Evolutionary conservation across 2,888 invertebrate genomes (phyloP).

Genomic region (Aphodius granarius): DNA sequence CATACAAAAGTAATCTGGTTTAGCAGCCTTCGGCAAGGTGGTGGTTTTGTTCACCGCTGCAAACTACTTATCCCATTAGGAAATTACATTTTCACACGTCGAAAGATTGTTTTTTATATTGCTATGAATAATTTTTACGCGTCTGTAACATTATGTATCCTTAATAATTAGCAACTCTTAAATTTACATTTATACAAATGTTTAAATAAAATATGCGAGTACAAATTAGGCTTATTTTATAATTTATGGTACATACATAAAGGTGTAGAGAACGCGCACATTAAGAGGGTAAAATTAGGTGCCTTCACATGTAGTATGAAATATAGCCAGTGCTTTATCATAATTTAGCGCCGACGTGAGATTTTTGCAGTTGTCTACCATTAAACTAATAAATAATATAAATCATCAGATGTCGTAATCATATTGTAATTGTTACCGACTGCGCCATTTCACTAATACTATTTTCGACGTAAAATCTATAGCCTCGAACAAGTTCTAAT

Average conservation of each 20-base stretch:
- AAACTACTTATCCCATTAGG: neutral
- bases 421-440: neutral
- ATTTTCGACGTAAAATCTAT: neutral
- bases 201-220: neutral
- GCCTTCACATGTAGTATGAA: neutral
- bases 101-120: neutral
- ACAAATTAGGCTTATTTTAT: neutral
- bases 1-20: neutral
- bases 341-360: neutral
- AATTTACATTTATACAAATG: constrained; percentile 9
- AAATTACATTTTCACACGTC: neutral
- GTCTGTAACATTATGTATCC: constrained; percentile 6
- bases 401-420: neutral
- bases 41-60: neutral
- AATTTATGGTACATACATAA: neutral
- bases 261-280: neutral
- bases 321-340: neutral
- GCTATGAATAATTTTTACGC: neutral
- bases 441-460: neutral
- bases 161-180: constrained; percentile 1
- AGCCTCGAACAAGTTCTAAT: neutral
- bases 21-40: neutral
- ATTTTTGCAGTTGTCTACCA: too few species aligned
- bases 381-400: too few species aligned
- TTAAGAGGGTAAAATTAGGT: neutral